Percentiles rank a stretch among this genome's conserved stretches.
phyloP scores from a whole-genome alignment of 53 echinoderm and acorn worm species.

The Antedon mediterranea region DNA sequence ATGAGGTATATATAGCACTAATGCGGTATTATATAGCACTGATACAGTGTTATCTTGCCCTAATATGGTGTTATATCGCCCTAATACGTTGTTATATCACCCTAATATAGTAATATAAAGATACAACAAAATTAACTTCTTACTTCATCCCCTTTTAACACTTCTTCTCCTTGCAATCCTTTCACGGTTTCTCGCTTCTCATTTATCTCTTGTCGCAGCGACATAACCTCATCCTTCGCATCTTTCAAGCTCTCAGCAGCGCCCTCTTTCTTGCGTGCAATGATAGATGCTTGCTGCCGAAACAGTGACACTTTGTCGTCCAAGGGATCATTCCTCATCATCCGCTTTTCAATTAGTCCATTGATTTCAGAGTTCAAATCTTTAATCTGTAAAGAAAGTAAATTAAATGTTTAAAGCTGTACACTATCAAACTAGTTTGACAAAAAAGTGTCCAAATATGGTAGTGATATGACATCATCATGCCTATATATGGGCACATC shows the following conservation, averaged over 20 bases:
- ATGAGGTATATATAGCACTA: too few species aligned
- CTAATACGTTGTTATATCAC: too few species aligned
- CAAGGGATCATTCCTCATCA: constrained; percentile 90
- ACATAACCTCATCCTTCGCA: constrained; percentile 58
- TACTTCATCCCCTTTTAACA: constrained; percentile 98
- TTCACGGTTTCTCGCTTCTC: constrained; percentile 72
- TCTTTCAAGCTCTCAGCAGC: constrained; percentile 68
- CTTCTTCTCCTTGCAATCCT: constrained; percentile 70
- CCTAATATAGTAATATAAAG: too few species aligned
- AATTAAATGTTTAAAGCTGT: background rate
- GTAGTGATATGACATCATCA: too few species aligned
- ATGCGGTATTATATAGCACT: too few species aligned
- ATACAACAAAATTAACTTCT: too few species aligned
- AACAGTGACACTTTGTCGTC: constrained; percentile 97
- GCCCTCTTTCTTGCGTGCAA: constrained; percentile 88
- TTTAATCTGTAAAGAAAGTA: constrained; percentile 39
- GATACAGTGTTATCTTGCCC: too few species aligned
- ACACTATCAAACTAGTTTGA: too few species aligned
- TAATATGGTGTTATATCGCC: too few species aligned
- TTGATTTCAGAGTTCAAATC: constrained; percentile 62
- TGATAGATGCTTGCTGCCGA: constrained; percentile 95
- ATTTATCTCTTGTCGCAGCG: constrained; percentile 46
- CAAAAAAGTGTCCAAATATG: too few species aligned
- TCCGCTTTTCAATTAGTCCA: constrained; percentile 86
- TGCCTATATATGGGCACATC: too few species aligned